Conservation (phyloP, 2,797 vertebrate genomes). For the Chelidonichthys spinosus region DNA sequence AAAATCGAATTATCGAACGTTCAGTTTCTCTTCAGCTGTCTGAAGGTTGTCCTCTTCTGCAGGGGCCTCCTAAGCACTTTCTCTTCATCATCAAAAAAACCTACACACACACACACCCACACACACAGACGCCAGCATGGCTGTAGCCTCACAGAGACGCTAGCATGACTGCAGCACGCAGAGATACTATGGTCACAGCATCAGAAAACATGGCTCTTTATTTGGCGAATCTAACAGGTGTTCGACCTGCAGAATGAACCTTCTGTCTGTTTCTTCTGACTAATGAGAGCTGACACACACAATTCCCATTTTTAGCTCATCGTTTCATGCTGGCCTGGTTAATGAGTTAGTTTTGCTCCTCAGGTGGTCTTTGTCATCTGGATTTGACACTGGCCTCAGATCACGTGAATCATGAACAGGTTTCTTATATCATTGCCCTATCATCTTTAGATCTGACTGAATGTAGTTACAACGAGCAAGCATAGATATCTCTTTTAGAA, state of each 20-base stretch:
- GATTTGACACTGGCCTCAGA: background rate
- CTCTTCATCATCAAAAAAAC: background rate
- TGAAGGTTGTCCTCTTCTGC: background rate
- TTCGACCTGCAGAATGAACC: conserved; percentile 42
- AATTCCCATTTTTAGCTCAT: conserved; percentile 59
- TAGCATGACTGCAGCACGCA: no score
- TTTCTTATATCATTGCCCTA: no score
- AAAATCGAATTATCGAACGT: background rate
- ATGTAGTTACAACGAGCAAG: no score
- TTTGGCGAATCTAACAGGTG: conserved; percentile 51
- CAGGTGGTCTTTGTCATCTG: conserved; percentile 61
- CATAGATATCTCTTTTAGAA: no score
- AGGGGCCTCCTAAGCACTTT: background rate
- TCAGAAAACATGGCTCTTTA: background rate
- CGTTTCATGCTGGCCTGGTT: conserved; percentile 41
- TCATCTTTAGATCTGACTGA: no score
- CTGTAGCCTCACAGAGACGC: no score
- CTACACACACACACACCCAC: background rate
- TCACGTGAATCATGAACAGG: background rate
- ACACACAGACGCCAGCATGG: no score
- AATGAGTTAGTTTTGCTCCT: conserved; percentile 70
- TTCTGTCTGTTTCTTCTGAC: conserved; percentile 27
- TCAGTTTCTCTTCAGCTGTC: background rate
- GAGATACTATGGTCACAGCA: no score
- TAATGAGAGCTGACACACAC: conserved; percentile 58